Base-by-base conservation (phyloP, 2,797 vertebrate genomes). In the Pangasius sanitwongsei region DNA sequence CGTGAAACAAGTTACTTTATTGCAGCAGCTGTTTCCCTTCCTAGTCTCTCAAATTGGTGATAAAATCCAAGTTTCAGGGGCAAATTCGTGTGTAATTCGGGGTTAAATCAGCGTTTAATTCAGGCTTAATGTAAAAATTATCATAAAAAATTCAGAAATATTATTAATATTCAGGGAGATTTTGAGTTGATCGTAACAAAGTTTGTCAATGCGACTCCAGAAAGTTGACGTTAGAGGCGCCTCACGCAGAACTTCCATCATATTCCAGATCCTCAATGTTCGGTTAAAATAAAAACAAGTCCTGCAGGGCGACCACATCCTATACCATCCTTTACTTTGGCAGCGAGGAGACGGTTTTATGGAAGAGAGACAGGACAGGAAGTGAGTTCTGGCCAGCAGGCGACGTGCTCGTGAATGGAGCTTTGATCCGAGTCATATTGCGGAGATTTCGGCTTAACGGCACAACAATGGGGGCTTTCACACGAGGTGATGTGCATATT, bases 381-480 rank as follows among this genome's bases (percentile, higher is more conserved):
- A 86, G 87, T n/a, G 50, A 50, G 85, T 20, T 41, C 6, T 9
- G 83, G 83, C 85, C 87, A 86, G 48, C 81, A 34, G 67, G 77
- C 82, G 86, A 75, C 65, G 48, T 70, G 81, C 87, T 91, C 87
- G 53, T 90, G 89, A 90, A 89, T 81, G 85, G 83, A 34, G 94
- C 93, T 94, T 93, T 95, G 93, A 95, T 95, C 94, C 94, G 89
- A 95, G 93, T 95, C 95, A 94, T 92, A 93, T 93, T 93, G 94
- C 93, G 94, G 94, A 96, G 96, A 95, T 93, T 91, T 87, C 90
- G 93, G 95, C 96, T 96, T 95, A 95, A 92, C 20, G 2, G 83
- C 85, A 83, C 92, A 95, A 96, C 95, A 96, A 96, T 95, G 91
- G 92, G 86, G 94, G 94, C 93, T 95, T 96, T 96, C 93, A 95